Evolutionary conservation across 2,113 vertebrate genomes (phyloP).

Genomic region (Cariama cristata): DNA sequence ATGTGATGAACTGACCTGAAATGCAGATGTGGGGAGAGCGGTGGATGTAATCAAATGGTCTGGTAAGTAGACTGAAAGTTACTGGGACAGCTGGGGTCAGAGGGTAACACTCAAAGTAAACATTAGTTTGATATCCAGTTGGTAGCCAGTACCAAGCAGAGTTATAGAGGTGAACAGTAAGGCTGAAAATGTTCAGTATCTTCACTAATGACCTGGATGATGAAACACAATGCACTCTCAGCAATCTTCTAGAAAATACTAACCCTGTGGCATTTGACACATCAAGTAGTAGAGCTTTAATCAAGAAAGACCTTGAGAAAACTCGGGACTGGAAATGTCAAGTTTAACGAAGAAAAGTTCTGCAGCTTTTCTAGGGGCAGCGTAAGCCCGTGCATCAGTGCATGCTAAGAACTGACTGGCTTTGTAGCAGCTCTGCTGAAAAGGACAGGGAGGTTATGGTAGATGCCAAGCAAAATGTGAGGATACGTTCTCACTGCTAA

Average conservation of each 20-base stretch:
- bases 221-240: background rate
- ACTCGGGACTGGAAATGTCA: background rate
- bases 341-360: background rate
- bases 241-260: background rate
- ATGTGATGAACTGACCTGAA: background rate
- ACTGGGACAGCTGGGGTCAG: background rate
- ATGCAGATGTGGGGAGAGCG: background rate
- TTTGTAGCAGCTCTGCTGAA: background rate
- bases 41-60: slow-evolving; percentile 14
- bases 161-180: background rate
- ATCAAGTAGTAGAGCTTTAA: background rate
- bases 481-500: background rate
- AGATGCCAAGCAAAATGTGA: background rate
- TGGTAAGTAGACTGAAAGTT: background rate
- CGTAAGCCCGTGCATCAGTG: background rate
- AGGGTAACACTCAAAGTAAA: background rate
- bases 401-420: background rate
- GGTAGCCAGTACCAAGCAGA: background rate
- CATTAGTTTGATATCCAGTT: background rate
- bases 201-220: background rate
- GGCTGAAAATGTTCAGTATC: background rate
- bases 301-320: background rate
- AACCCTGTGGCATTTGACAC: background rate
- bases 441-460: background rate
- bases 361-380: background rate